Percentiles rank a stretch among this genome's conserved stretches.
phyloP scores from a whole-genome alignment of 2,113 vertebrate genomes.

The Etheostoma cragini region DNA sequence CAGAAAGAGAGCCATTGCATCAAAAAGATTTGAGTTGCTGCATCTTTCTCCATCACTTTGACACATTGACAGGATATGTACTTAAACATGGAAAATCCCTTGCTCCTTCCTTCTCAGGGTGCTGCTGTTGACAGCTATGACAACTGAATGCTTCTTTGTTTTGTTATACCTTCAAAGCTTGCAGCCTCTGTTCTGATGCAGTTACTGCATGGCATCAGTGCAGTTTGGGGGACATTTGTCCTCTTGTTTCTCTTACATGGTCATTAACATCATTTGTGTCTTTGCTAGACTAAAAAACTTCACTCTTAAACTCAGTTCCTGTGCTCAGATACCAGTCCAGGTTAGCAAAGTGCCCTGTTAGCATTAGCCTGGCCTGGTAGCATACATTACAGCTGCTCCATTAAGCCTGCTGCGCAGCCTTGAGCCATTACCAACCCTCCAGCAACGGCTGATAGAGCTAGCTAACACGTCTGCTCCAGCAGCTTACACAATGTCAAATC shows the following conservation, averaged over 20 bases:
- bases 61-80: slow-evolving; percentile 59
- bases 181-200: slow-evolving; percentile 13
- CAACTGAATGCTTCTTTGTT: slow-evolving; percentile 25
- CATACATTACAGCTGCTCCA: slow-evolving; percentile 5
- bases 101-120: slow-evolving; percentile 42
- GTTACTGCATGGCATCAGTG: not conserved
- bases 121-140: slow-evolving; percentile 48
- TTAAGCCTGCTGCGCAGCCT: slow-evolving; percentile 18
- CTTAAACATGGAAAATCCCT: slow-evolving; percentile 49
- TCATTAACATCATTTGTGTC: not conserved
- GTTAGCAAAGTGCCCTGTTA: not conserved
- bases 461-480: slow-evolving; percentile 19
- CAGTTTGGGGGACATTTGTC: not conserved
- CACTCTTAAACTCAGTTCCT: not conserved
- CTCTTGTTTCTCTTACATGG: slow-evolving; percentile 1
- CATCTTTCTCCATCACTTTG: slow-evolving; percentile 37
- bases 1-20: not conserved
- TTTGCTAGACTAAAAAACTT: not conserved
- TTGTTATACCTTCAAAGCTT: slow-evolving; percentile 23
- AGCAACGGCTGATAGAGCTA: slow-evolving; percentile 58
- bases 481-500: slow-evolving; percentile 69
- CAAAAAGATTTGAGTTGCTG: slow-evolving; percentile 33
- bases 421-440: slow-evolving; percentile 37
- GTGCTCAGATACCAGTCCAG: not conserved
- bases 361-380: not conserved